Conservation (phyloP, 2,797 vertebrate species). For the Clarias fuscus region DNA sequence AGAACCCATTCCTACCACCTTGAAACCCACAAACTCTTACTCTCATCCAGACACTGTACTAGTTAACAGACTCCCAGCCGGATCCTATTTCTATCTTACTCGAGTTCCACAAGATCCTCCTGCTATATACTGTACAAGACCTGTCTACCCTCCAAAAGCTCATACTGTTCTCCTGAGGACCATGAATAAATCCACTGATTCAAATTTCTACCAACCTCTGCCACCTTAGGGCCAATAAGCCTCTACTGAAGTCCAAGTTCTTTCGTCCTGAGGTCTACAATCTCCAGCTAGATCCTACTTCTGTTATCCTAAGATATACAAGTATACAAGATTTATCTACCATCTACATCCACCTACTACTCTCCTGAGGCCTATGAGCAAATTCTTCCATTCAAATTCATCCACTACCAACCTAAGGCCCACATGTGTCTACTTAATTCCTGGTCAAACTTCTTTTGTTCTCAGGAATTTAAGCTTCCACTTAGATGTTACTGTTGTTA, state of each 20-base stretch:
- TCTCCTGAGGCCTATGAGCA: too few species aligned
- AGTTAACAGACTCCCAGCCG: neutral
- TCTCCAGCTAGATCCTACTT: neutral
- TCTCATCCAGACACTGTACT: neutral
- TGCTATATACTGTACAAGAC: neutral
- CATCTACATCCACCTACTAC: too few species aligned
- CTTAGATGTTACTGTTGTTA: too few species aligned
- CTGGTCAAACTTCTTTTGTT: too few species aligned
- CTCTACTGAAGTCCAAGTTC: neutral
- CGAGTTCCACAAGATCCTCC: neutral
- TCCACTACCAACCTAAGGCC: too few species aligned
- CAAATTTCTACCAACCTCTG: neutral
- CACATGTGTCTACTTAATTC: too few species aligned
- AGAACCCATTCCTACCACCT: neutral
- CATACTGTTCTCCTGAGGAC: neutral
- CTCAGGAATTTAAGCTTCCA: too few species aligned
- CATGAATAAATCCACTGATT: neutral
- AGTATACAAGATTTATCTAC: neutral
- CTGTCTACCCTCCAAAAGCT: neutral
- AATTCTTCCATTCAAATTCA: too few species aligned
- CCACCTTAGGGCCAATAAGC: neutral
- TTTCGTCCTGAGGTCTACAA: neutral
- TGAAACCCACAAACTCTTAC: neutral
- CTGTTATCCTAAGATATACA: neutral
- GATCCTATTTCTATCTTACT: neutral